Evolutionary conservation across 2,888 invertebrate species (phyloP), one percentile per base, ranked within the genome.

Genomic region (Amiota minor): DNA sequence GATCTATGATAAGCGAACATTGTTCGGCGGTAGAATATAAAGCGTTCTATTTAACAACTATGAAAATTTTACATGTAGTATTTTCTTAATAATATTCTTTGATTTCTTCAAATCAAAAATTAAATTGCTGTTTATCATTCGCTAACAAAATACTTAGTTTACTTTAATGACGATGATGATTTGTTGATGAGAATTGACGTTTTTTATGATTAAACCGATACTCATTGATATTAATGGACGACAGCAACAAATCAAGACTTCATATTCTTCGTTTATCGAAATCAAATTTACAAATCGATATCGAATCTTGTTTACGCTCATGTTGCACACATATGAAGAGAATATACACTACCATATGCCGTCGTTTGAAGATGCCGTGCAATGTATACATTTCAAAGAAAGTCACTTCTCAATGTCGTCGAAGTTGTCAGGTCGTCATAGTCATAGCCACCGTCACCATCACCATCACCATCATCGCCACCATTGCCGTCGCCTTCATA

Each of bases 261-360:
- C 77, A 76, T 76, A 67, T 72, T 78, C 79, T 77, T 81, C 81
- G 78, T 71, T 86, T 86, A 86, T 68, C 84, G 79, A 45, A 68
- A 76, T 74, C 35, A 80, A 86, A 83, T 86, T 86, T 84, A 86
- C 86, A 87, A 86, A 87, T 87, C 86, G 84, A 87, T 87, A 86
- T 86, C 67, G 67, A 68, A 68, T 53, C 86, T 79, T 85, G 85
- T 83, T 80, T 75, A 70, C 67, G 14, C 14, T 18, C 50, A 62
- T 62, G 65, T 69, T 72, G 56, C 72, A 55, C 75, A 70, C 71
- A 68, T 76, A 35, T 35, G 35, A 35, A 35, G 35, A 35, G 6
- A 35, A 35, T 35, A 35, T 35, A 6, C 6, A 35, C 35, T 35
- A 35, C 35, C 6, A 35, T 56, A 56, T 46, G 14, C 56, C 23